Base-by-base conservation (phyloP, 2,888 invertebrate species). In the Scaeva pyrastri region DNA sequence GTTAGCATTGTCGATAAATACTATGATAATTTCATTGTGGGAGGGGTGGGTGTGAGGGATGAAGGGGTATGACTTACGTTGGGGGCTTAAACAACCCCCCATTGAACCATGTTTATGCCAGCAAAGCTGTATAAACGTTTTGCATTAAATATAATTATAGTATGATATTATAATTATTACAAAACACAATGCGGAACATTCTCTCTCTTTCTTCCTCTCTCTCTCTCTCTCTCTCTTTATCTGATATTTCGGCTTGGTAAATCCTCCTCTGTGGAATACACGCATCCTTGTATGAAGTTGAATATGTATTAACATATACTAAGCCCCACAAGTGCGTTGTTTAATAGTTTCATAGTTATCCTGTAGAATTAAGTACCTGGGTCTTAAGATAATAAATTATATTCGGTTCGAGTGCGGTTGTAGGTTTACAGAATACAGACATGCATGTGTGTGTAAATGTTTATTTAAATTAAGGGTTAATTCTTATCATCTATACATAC, bases 121-220 rank as follows among this genome's bases (percentile, higher is more conserved):
- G 6, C 16, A 48, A 43, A 45, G 26, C 41, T 26, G 39, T 50
- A 19, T 48, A 10, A 70, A 70, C 41, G 60, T 16, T 48, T 58
- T 48, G 64, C 64, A 81, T 75, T 64, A 71, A 64, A 75, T 71
- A 75, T 76, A 71, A 82, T 82, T 76, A 68, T 72, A 52, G 19
- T 21, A 58, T 50, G 8, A 31, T 21, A 58, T 50, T 7, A 31
- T 31, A 76, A 82, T 82, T 76, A 82, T 48, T 31, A 48, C 76
- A 66, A 72, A 74, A 43, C 36, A 55, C 80, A 70, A 48, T 62
- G 23, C 23, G 7, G 71, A 52, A 19, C 23, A 48, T 5, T 50
- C 31, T 55, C 4, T 55, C n/a, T n/a, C n/a, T n/a, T n/a, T n/a
- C n/a, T n/a, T n/a, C n/a, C 19, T 60, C 21, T n/a, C 14, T 41